Base-by-base conservation (phyloP, 2,888 invertebrate species). In the Diploptera punctata region DNA sequence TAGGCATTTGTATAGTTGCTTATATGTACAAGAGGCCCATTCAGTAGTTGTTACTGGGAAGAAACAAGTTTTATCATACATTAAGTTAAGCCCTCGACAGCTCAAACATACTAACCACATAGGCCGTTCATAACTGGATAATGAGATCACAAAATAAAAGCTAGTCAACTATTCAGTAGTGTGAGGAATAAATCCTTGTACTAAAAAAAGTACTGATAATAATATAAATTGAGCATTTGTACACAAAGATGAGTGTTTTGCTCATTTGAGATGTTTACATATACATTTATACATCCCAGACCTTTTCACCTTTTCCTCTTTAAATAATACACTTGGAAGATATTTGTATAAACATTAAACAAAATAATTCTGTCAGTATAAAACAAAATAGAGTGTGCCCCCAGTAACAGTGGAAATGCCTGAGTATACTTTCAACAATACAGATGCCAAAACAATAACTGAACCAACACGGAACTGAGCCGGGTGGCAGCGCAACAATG, bases 401-500 rank as follows among this genome's bases (percentile, higher is more conserved):
- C 68, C 68, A 65, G 65, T 24, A 65, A 65, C 65, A 65, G n/a
- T 29, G 26, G 26, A 57, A 65, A 26, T 65, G 47, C 65, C 65
- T 65, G 52, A 52, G 52, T 68, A 68, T 54, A 33, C 19, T 68
- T 31, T 68, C 54, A 68, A 68, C 68, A 49, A 68, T 54, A 68
- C 68, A 68, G 49, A 68, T 68, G 54, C 49, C 49, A 52, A 62
- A 68, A 68, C 52, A 68, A 68, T 33, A 31, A 52, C 68, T 54
- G 65, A 65, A 65, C 65, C 60, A 69, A 57, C 54, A 43, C 44
- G 67, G 69, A 69, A 69, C 60, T 60, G 24, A 38, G 43, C 62
- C 57, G 57, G 68, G 54, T 31, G 70, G 68, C 70, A 61, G 47
- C 62, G 18, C 71, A 70, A 68, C 62, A 65, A 71, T 43, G 19